Conservation (phyloP, 2,113 vertebrate genomes). For the Nyctibius bracteatus region DNA sequence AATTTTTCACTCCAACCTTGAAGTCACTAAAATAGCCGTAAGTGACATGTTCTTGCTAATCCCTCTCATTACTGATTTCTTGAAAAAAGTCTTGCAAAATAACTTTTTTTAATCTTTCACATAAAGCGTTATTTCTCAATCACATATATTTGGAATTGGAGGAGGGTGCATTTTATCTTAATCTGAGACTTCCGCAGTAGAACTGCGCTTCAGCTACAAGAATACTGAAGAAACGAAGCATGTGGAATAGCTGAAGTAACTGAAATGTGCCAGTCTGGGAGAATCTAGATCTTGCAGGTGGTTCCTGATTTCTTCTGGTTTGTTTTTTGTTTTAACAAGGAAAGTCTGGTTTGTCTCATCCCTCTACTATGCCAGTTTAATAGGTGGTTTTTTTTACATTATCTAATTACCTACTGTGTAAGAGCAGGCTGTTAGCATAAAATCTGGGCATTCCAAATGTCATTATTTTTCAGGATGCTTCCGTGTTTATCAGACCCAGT, state of each 20-base stretch:
- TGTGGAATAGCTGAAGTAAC: neutral
- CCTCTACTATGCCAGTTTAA: neutral
- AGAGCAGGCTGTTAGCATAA: neutral
- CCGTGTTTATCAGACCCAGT: neutral
- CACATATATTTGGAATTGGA: neutral
- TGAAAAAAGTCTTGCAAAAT: neutral
- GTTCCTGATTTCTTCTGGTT: neutral
- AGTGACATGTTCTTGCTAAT: neutral
- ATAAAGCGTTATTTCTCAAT: neutral
- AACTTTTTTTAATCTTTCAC: neutral
- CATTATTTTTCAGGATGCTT: neutral
- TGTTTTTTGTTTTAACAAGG: neutral
- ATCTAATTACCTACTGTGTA: neutral
- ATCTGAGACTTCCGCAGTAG: neutral
- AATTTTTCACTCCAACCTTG: neutral
- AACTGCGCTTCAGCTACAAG: neutral
- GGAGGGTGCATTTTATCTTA: neutral
- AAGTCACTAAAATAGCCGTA: neutral
- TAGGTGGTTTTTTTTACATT: neutral
- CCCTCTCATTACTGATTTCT: neutral
- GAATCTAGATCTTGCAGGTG: neutral
- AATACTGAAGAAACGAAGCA: neutral
- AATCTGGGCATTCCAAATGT: neutral
- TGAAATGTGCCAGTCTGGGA: neutral
- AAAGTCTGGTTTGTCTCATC: neutral